Evolutionary conservation across 1,140 invertebrate species (phyloP), one percentile per base, ranked within the genome.

Genomic region (Trissolcus basalis): DNA sequence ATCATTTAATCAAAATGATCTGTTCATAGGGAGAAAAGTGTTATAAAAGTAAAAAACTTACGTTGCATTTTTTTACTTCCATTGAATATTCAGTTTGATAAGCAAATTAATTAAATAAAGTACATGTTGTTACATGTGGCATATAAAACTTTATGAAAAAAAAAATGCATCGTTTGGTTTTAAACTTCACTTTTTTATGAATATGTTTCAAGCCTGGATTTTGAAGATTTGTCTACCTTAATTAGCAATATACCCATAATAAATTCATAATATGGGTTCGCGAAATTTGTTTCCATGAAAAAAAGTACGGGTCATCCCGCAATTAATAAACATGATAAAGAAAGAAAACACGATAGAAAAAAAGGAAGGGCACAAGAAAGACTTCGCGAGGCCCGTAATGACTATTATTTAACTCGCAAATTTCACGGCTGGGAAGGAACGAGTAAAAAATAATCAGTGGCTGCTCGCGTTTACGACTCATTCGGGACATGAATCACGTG

Each of bases 361-460:
- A 48, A 19, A 60, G n/a, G 7, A 60, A 71, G 54, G 32, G 35
- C 2, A 8, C 2, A 15, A 43, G 53, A 60, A 67, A 36, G 32
- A 19, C 56, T 74, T 71, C 15, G 32, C 54, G 12, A 72, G 68
- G 68, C 39, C 27, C 45, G 59, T 64, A 73, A 69, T 67, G 56
- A 77, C 69, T 72, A 60, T 77, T 73, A 74, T 77, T 77, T 67
- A 67, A 77, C 59, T 71, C 73, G 54, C 67, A 80, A 77, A 77
- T 80, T 74, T 71, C 70, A 70, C 59, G 58, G 67, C 48, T 39
- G 36, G 35, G 49, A 56, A 73, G 45, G 43, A 70, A 68, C 44
- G 58, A 54, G 51, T 27, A 69, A 78, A 73, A 78, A 73, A 60
- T 72, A 69, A 77, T 70, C 61, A 55, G 65, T 69, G 64, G 64